Base-by-base conservation (phyloP, 2,888 invertebrate species). In the Brachycybe producta region DNA sequence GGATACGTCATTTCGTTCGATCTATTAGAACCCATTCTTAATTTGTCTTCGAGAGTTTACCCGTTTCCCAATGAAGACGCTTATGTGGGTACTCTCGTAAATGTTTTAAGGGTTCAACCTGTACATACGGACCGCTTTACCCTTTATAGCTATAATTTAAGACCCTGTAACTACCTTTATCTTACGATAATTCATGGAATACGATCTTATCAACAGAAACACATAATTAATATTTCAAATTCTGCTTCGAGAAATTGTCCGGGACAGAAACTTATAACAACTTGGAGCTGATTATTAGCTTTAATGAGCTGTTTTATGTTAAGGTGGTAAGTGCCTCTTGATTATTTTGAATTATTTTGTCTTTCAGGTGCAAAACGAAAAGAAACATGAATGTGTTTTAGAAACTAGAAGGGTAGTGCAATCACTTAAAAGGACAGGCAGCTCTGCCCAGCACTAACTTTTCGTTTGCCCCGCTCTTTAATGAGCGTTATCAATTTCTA, bases 1-100 rank as follows among this genome's bases (percentile, higher is more conserved):
- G 67, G 67, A 1, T 67, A 67, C 53, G 47, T 66, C 1, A 23
- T 67, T 19, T 64, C 65, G 2, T 39, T 40, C 17, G 64, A 65
- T 46, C 60, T 62, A 21, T 57, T 64, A 4, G 26, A 53, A 13
- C 54, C 53, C 42, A 47, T 65, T 19, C 55, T 62, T 7, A 48
- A 58, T n/a, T 52, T 56, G 17, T 59, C 62, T 46, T 38, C 41
- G n/a, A 58, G 56, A 46, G 51, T 61, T 8, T 43, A 43, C 43
- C 60, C 61, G 1, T 63, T 67, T 54, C 60, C 65, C 3, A 64
- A 62, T 49, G 66, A 67, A 54, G 67, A 67, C 55, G 67, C 65
- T 4, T 67, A 61, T 53, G 54, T 66, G 2, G 67, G 67, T 1
- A 57, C 63, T 7, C 54, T 66, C 21, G 54, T 62, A 11, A 52